Evolutionary conservation across 2,113 vertebrate genomes (phyloP).

Genomic region (Promerops cafer): DNA sequence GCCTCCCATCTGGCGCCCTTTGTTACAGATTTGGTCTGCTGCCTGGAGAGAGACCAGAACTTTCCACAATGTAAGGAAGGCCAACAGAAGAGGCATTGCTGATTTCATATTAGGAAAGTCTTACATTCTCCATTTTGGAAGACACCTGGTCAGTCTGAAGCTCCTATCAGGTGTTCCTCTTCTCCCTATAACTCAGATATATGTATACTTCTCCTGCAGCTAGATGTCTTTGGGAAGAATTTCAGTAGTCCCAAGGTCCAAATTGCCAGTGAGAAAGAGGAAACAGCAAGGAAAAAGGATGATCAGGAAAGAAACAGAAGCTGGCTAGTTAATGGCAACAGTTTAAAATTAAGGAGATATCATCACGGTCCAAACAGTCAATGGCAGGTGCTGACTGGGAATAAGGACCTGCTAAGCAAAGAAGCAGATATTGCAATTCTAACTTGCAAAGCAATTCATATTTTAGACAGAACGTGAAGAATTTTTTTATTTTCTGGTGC

Average conservation of each 20-base stretch:
- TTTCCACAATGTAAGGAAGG: neutral
- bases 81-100: neutral
- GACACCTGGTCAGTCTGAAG: neutral
- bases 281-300: neutral
- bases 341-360: neutral
- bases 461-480: neutral
- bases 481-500: neutral
- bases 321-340: neutral
- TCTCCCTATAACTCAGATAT: neutral
- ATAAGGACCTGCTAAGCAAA: neutral
- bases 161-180: neutral
- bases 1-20: neutral
- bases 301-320: neutral
- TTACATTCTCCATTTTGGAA: neutral
- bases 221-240: neutral
- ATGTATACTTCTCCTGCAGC: neutral
- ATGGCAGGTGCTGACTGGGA: neutral
- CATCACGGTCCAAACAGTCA: neutral
- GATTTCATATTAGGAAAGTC: neutral
- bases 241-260: neutral
- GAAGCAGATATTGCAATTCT: neutral
- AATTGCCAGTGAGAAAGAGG: neutral
- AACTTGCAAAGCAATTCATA: neutral
- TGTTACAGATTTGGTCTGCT: neutral
- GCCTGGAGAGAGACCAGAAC: neutral